phyloP scores from a whole-genome alignment of 2,113 vertebrate species.

The Ciconia stormi region DNA sequence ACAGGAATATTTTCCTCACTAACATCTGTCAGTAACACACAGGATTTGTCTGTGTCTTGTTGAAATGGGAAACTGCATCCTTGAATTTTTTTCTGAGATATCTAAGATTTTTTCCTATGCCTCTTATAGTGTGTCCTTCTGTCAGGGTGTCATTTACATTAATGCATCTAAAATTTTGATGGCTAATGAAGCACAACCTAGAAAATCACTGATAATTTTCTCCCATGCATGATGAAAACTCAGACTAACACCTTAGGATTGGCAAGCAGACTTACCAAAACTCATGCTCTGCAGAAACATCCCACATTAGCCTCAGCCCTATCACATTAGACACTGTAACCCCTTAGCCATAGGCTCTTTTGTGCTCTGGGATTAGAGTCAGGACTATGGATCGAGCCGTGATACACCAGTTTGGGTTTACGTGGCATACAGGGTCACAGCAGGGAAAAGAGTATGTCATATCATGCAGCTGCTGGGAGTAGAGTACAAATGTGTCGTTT shows the following conservation, averaged over 20 bases:
- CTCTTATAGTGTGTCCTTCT: not conserved
- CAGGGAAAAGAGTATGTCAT: not conserved
- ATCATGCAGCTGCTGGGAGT: rapidly evolving
- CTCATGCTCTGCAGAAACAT: not conserved
- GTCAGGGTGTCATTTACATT: not conserved
- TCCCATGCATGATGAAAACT: not conserved
- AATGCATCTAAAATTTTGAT: not conserved
- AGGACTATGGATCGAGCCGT: not conserved
- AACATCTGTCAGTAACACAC: not conserved
- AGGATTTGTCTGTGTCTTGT: not conserved
- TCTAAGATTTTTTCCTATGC: not conserved
- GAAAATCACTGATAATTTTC: not conserved
- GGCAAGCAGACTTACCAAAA: not conserved
- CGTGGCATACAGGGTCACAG: not conserved
- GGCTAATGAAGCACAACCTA: not conserved
- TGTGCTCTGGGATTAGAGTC: not conserved
- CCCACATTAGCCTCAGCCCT: not conserved
- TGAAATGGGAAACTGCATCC: not conserved
- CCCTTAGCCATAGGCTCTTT: not conserved
- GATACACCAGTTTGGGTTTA: not conserved
- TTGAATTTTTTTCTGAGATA: not conserved
- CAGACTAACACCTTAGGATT: not conserved
- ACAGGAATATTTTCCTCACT: not conserved
- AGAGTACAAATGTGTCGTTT: not conserved
- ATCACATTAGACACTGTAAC: not conserved